These are phyloP conservation scores for Diarsia dahlii DNA, from an alignment of 2,888 invertebrate species.

Conservation along the genomic window DNA sequence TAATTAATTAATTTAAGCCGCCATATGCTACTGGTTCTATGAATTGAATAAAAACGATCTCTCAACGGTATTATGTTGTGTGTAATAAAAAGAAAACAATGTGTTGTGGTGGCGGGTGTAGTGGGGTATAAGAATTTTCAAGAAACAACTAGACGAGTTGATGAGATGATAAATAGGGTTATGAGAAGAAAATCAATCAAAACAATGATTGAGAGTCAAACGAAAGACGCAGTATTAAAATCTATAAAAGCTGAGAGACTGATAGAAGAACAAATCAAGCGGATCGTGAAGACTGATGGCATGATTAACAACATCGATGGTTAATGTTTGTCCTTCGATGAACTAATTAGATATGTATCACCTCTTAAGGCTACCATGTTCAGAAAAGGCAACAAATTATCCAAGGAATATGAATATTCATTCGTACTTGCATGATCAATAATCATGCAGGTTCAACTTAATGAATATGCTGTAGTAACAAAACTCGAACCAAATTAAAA, in stretches of 20 bases:
- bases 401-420: slow-evolving; percentile 23
- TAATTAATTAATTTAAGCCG: slow-evolving; percentile 56
- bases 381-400: neutral
- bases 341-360: neutral
- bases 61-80: slow-evolving; percentile 33
- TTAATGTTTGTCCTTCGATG: neutral
- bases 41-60: slow-evolving; percentile 56
- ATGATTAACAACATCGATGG: neutral
- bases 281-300: no score
- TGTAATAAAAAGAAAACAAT: slow-evolving; percentile 59
- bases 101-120: slow-evolving; percentile 18
- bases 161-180: neutral
- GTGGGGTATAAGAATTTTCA: neutral
- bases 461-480: neutral
- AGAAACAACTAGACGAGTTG: neutral
- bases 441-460: slow-evolving; percentile 9
- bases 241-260: neutral
- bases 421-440: slow-evolving; percentile 6
- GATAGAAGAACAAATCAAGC: neutral
- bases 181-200: neutral
- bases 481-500: slow-evolving; percentile 40
- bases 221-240: neutral
- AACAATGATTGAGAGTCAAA: neutral
- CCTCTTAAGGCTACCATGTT: neutral
- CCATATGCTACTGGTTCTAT: slow-evolving; percentile 50